phyloP scores from a whole-genome alignment of 2,113 vertebrate species.

The Pycnonotus jocosus region DNA sequence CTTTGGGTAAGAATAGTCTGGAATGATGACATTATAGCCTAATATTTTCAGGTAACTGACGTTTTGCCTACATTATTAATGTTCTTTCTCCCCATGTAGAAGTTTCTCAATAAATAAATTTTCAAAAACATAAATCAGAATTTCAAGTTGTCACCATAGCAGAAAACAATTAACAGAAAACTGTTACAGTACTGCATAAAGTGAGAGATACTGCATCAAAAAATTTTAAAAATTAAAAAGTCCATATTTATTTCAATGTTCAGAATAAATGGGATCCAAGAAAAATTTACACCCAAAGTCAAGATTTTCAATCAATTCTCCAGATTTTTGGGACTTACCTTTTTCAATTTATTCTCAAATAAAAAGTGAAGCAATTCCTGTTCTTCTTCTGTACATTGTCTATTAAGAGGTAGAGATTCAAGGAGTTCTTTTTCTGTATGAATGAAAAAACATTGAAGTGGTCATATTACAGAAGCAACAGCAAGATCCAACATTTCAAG shows the following conservation, averaged over 20 bases:
- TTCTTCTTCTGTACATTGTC: constrained; percentile 91
- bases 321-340: constrained; percentile 71
- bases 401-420: constrained; percentile 90
- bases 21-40: neutral
- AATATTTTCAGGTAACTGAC: neutral
- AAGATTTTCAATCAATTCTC: neutral
- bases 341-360: constrained; percentile 98
- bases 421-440: constrained; percentile 92
- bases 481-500: neutral
- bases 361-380: constrained; percentile 92
- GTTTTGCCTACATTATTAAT: neutral
- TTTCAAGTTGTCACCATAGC: neutral
- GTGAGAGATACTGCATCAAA: neutral
- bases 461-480: neutral
- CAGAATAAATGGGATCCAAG: neutral
- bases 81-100: neutral
- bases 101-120: neutral
- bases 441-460: neutral
- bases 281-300: neutral
- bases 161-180: neutral
- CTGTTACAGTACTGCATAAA: neutral
- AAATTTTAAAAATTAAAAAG: neutral
- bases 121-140: neutral
- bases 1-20: neutral
- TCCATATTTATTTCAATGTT: neutral